Percentiles rank a stretch among this genome's conserved stretches.
Evolutionary conservation across 2,113 vertebrate genomes (phyloP).

Genomic region (Mugil cephalus): DNA sequence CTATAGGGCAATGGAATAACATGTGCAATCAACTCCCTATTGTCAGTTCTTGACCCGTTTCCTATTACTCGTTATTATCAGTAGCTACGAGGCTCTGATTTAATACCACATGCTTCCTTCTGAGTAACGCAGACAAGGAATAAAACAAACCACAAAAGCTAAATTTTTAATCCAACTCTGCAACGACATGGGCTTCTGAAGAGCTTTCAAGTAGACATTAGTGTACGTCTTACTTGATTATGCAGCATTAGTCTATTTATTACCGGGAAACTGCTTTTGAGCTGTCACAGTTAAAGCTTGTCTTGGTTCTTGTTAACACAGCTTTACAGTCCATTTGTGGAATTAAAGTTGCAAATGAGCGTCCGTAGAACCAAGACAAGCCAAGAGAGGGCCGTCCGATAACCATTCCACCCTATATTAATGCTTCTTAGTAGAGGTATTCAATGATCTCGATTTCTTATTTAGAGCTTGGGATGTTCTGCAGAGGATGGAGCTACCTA

Average conservation of each 20-base stretch:
- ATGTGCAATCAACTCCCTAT: slow-evolving; percentile 45
- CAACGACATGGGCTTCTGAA: slow-evolving; percentile 46
- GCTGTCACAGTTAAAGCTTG: slow-evolving; percentile 67
- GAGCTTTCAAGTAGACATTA: slow-evolving; percentile 61
- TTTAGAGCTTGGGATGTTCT: slow-evolving; percentile 44
- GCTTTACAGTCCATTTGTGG: slow-evolving; percentile 73
- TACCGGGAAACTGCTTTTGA: slow-evolving; percentile 62
- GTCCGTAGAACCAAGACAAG: slow-evolving; percentile 59
- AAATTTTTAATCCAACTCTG: slow-evolving; percentile 61
- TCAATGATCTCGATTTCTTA: slow-evolving; percentile 50
- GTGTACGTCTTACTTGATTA: slow-evolving; percentile 70
- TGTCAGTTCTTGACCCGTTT: slow-evolving; percentile 59
- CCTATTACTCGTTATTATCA: slow-evolving; percentile 46
- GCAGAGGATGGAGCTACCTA: slow-evolving; percentile 35
- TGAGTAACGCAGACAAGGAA: slow-evolving; percentile 23
- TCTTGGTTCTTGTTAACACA: slow-evolving; percentile 67
- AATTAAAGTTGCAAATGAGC: slow-evolving; percentile 78
- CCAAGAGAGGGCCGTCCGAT: slow-evolving; percentile 50
- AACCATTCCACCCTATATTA: slow-evolving; percentile 62
- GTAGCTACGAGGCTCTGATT: slow-evolving; percentile 35
- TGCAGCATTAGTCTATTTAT: slow-evolving; percentile 70
- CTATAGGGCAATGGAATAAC: slow-evolving; percentile 30
- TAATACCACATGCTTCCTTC: slow-evolving; percentile 4
- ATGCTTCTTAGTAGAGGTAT: slow-evolving; percentile 42
- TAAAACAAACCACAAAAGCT: slow-evolving; percentile 40